Base-by-base conservation (phyloP, 1,140 invertebrate species). In the Agrypnia vestita region DNA sequence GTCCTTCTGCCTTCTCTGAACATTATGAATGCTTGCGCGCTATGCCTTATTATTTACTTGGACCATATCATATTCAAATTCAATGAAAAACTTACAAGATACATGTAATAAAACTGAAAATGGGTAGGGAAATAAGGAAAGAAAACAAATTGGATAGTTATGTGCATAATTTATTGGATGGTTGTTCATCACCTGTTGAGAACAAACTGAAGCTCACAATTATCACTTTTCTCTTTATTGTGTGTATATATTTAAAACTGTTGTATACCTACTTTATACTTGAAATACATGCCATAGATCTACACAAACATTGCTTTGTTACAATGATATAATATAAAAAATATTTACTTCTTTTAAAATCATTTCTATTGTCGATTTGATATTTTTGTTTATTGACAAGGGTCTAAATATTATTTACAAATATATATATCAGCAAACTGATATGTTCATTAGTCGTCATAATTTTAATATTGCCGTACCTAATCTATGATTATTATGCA, bases 401-500 rank as follows among this genome's bases (percentile, higher is more conserved):
- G 11, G 35, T 75, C 47, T 72, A 15, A 55, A 73, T 25, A 73
- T 53, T 73, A 55, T 73, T 19, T 73, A 73, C 71, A 53, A 53
- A 15, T 13, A 46, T 59, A 13, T 61, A 46, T 61, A 75, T 75
- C 56, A 59, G 55, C 56, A 61, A 43, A 76, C 72, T 76, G 80
- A 82, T 76, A 76, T 81, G 71, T 75, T 69, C 19, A 47, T 79
- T 73, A 13, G 76, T 21, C 47, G 51, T 79, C 35, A 74, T 74
- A 56, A 61, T 55, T 74, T 71, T 77, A 77, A 80, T 74, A 80
- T 80, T 74, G 78, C 71, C 55, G 51, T 75, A 53, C 43, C 59
- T 74, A 75, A 67, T 71, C 76, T 78, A 78, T 55, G 62, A 56
- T 62, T 67, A 67, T 47, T 71, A 59, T 72, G 43, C 67, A 79